Base-by-base conservation (phyloP, 35 echinoderm and acorn worm genomes). In the Ophiothrix spiculata region DNA sequence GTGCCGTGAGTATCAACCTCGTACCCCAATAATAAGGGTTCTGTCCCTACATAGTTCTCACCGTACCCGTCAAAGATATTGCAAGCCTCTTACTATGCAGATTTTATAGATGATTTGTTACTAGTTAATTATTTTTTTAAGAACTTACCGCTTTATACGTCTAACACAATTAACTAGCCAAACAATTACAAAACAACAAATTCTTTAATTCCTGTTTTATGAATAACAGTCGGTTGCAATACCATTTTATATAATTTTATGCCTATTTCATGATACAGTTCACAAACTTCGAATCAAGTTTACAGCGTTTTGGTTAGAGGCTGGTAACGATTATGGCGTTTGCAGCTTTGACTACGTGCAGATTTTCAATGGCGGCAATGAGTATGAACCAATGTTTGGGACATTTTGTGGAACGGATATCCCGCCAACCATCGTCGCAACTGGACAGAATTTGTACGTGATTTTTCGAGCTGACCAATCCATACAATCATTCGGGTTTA, bases 401-500 rank as follows among this genome's bases (percentile, higher is more conserved):
- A 81, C 14, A 6, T 95, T 90, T 79, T 95, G 93, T 40, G 93
- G 89, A 4, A 36, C 40, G 32, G 56, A 37, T 4, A 37, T 41
- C 28, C 93, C 93, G 1, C 93, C 93, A 29, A 46, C 42, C 23
- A 84, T 91, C 35, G 39, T 91, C 39, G 87, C 69, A 25, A 69
- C 88, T 19, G 75, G 79, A 1, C 77, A 37, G 1, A 32, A 87
- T 31, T 40, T 95, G 23, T 84, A 84, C 28, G 64, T 87, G 11
- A 17, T 74, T 12, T 95, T 95, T 64, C 39, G 69, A 4, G 40
- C 79, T 10, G 93, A 95, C 64, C 85, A 64, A 23, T 91, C 93
- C 10, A 83, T 95, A 31, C 84, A 95, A 77, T 36, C 91, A 36
- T 33, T 28, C n/a, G 93, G 93, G 21, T 95, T 95, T 32, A 76